A percentile compares a stretch with the other conserved stretches of the same genome.
Evolutionary conservation across 2,888 invertebrate species (phyloP).

Genomic region (Cheilosia grossa): DNA sequence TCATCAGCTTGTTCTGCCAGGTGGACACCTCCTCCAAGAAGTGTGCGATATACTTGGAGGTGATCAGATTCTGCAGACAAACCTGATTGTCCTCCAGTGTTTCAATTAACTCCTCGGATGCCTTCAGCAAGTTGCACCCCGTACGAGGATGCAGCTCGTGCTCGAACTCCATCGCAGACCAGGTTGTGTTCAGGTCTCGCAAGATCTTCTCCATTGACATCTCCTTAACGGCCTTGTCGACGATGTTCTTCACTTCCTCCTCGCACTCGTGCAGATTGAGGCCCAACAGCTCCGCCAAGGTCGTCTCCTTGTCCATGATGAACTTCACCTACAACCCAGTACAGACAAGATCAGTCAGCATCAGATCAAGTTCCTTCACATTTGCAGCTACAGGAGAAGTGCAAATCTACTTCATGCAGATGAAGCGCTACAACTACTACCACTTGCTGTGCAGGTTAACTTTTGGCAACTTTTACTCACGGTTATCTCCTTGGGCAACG

Average conservation of each 20-base stretch:
- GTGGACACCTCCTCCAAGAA: conserved; percentile 96
- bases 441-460: conserved; percentile 49
- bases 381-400: conserved; percentile 27
- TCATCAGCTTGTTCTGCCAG: conserved; percentile 96
- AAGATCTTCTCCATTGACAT: conserved; percentile 99
- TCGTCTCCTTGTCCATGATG: conserved; percentile 96
- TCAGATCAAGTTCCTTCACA: neutral
- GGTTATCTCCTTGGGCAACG: conserved; percentile 90
- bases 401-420: conserved; percentile 64
- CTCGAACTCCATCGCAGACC: conserved; percentile 96
- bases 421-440: conserved; percentile 28
- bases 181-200: conserved; percentile 94
- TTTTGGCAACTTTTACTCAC: conserved; percentile 85
- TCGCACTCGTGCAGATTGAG: conserved; percentile 98
- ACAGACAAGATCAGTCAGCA: conserved; percentile 29
- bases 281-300: conserved; percentile 94
- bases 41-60: conserved; percentile 98
- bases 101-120: conserved; percentile 97
- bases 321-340: conserved; percentile 90
- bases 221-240: conserved; percentile 98
- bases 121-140: conserved; percentile 92
- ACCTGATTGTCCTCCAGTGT: conserved; percentile 99
- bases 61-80: conserved; percentile 96
- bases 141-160: conserved; percentile 95
- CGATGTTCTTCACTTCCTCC: conserved; percentile 98